These are phyloP conservation scores for Sorex fumeus DNA, from an alignment of 2,113 vertebrate genomes.

Conservation along the genomic window DNA sequence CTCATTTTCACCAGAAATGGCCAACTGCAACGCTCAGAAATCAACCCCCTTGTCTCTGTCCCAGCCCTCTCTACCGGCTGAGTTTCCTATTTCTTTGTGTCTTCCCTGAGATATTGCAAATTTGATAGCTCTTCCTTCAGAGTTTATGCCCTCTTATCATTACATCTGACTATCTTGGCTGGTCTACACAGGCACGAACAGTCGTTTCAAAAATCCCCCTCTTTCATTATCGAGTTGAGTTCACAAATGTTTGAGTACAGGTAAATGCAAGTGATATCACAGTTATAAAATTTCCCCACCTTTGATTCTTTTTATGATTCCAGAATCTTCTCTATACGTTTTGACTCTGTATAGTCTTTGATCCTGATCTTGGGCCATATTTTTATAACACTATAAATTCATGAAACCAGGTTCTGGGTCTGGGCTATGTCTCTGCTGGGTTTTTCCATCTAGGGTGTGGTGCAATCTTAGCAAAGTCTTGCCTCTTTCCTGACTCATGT, in stretches of 20 bases:
- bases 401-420: not conserved
- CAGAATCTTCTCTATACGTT: not conserved
- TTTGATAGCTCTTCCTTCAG: too few species aligned
- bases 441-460: not conserved
- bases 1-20: too few species aligned
- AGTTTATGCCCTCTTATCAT: too few species aligned
- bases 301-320: conserved; percentile 30
- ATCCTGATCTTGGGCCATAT: not conserved
- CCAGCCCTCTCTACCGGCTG: too few species aligned
- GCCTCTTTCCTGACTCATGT: not conserved
- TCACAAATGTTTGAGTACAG: too few species aligned
- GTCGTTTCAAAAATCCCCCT: too few species aligned
- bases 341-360: not conserved
- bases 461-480: conserved; percentile 36
- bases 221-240: too few species aligned
- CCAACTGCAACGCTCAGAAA: not conserved
- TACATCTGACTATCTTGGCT: too few species aligned
- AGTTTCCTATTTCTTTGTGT: too few species aligned
- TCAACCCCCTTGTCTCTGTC: too few species aligned
- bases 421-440: not conserved
- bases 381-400: conserved; percentile 35
- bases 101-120: too few species aligned
- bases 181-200: too few species aligned
- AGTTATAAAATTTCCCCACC: conserved; percentile 1
- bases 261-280: not conserved